Base-by-base conservation (phyloP, 2,888 invertebrate species). In the Hypomecis punctinalis region DNA sequence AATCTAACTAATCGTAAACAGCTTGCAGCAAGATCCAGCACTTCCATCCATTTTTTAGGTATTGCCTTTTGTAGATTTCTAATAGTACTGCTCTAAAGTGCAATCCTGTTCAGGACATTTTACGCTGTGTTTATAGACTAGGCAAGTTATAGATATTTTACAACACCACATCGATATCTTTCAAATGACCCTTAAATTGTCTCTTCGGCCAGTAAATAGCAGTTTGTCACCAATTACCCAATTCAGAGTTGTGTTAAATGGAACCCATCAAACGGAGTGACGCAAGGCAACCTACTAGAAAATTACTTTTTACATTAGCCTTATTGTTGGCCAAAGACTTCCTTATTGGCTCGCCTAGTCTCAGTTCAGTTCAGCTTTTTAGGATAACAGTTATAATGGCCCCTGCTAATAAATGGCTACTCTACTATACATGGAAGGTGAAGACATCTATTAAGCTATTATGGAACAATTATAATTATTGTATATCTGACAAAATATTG, bases 281-380 rank as follows among this genome's bases (percentile, higher is more conserved):
- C 42, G 55, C 7, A 47, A 56, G 6, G 23, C 13, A 10, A 46
- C 23, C 23, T 46, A 47, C 56, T 37, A 46, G 13, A 47, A 39
- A 47, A 47, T 56, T 37, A 46, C 55, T 55, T 55, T 46, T 55
- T 55, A 45, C 56, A 47, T 56, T 56, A 56, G 47, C 6, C 39
- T 11, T 33, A 56, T 56, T 56, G 56, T 56, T n/a, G 46, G 56
- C 6, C 33, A 39, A 47, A 56, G 13, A 56, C 56, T 56, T 56
- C 56, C 56, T 56, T 56, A 56, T 56, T 39, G 47, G 9, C 39
- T 39, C 2, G 51, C 9, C 13, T 52, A 39, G 10, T 47, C 37
- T n/a, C 40, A 7, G 39, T 46, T n/a, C 40, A 7, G 39, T 33
- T 47, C 5, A 37, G 46, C 40, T 47, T 48, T 33, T 56, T 47